Evolutionary conservation across 2,797 vertebrate genomes (phyloP).

Genomic region (Takifugu rubripes): DNA sequence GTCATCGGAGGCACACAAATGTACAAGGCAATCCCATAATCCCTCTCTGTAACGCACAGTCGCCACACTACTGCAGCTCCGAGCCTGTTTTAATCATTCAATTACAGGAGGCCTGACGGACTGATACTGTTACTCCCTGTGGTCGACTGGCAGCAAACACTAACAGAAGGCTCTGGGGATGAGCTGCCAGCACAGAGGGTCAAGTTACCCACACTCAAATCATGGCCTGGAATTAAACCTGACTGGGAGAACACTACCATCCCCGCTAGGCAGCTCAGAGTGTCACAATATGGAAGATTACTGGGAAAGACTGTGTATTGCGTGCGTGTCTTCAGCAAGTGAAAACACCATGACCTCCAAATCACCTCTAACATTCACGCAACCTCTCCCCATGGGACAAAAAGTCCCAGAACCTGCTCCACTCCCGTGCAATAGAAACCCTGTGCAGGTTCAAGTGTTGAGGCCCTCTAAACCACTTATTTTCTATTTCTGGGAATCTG

Average conservation of each 20-base stretch:
- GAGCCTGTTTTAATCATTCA: slow-evolving; percentile 66
- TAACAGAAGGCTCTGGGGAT: slow-evolving; percentile 56
- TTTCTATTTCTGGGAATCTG: slow-evolving; percentile 78
- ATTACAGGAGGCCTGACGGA: slow-evolving; percentile 60
- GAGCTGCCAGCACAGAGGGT: slow-evolving; percentile 48
- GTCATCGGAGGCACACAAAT: slow-evolving; percentile 21
- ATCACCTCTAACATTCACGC: slow-evolving; percentile 48
- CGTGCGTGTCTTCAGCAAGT: slow-evolving; percentile 25
- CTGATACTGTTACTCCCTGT: slow-evolving; percentile 64
- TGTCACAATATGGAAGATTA: slow-evolving; percentile 48
- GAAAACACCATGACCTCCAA: slow-evolving; percentile 45
- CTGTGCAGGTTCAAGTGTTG: slow-evolving; percentile 62
- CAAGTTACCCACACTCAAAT: slow-evolving; percentile 57
- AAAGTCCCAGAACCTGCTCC: slow-evolving; percentile 24
- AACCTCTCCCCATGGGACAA: slow-evolving; percentile 34
- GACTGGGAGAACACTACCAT: slow-evolving; percentile 41
- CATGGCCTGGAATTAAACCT: slow-evolving; percentile 59
- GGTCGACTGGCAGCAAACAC: slow-evolving; percentile 52
- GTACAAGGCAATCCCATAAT: slow-evolving; percentile 39
- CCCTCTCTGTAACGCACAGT: slow-evolving; percentile 39
- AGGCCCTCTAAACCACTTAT: slow-evolving; percentile 70
- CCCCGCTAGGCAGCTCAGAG: slow-evolving; percentile 47
- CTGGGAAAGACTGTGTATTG: neutral
- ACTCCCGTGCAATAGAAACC: slow-evolving; percentile 56
- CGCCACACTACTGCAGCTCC: slow-evolving; percentile 43